phyloP scores from a whole-genome alignment of 2,113 vertebrate species.

The Electrona antarctica region DNA sequence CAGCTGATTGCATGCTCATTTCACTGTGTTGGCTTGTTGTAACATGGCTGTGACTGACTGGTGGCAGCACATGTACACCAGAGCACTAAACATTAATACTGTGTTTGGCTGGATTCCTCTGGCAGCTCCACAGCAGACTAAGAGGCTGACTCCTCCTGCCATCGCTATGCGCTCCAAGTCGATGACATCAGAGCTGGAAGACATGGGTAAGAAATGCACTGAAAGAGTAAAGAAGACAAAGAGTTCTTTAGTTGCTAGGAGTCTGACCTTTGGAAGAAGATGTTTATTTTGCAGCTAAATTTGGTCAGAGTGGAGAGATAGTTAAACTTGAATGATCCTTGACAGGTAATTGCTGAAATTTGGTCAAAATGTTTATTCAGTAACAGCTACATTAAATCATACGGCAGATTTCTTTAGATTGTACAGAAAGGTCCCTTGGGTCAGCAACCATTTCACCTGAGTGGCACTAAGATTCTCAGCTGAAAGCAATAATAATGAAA shows the following conservation, averaged over 20 bases:
- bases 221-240: not conserved
- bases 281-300: too few species aligned
- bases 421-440: not conserved
- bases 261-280: too few species aligned
- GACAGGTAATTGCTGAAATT: not conserved
- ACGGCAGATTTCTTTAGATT: not conserved
- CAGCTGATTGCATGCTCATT: constrained; percentile 49
- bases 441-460: not conserved
- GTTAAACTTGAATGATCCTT: too few species aligned
- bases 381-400: not conserved
- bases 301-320: too few species aligned
- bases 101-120: constrained; percentile 59
- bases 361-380: constrained; percentile 4
- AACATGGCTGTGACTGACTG: constrained; percentile 41
- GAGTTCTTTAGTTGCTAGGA: not conserved
- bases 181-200: constrained; percentile 94
- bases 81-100: constrained; percentile 59
- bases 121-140: constrained; percentile 87
- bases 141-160: constrained; percentile 88
- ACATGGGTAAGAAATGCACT: constrained; percentile 85
- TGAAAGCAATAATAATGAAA: not conserved
- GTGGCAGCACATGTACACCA: constrained; percentile 55
- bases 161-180: constrained; percentile 93
- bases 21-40: constrained; percentile 33
- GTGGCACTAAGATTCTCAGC: not conserved